Base-by-base conservation (phyloP, 2,113 vertebrate species). In the Condylura cristata region DNA sequence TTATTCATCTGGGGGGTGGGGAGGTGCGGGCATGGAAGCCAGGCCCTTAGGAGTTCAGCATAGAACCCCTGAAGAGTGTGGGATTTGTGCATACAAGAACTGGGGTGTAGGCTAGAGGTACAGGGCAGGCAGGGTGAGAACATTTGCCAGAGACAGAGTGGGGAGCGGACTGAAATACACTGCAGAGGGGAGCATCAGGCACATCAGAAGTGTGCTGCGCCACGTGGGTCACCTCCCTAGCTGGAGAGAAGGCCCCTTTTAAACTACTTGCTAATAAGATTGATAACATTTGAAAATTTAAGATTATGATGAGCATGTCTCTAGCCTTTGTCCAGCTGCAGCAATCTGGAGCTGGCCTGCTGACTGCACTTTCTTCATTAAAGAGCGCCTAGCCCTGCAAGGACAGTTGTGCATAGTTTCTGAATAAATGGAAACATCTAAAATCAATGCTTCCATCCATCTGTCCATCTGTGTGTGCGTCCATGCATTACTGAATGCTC, bases 391-490 rank as follows among this genome's bases (percentile, higher is more conserved):
- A 12, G 56, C 2, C 26, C 44, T 3, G 37, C 78, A 39, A 71
- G 12, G 68, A 60, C 0, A 51, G 3, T 10, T 2, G 4, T n/a
- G 9, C 13, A 14, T 1, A 58, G 14, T 78, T 79, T 17, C 1
- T 56, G 48, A 90, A 68, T 58, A 80, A 65, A 71, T 0, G 70
- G 80, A 81, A 95, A 90, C 0, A 10, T 11, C 12, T 61, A 83
- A 89, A 68, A 53, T 26, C n/a, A 30, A 75, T 58, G 5, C 24
- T 12, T 58, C 17, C 56, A 58, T 58, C 56, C 17, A 39, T 32
- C 37, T 39, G 39, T 32, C 26, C 9, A 58, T 68, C 30, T 14
- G n/a, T 66, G 3, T 6, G 32, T 66, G 32, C 12, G 53, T 65
- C 26, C 37, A 11, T 68, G 22, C 34, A 61, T 39, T n/a, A 24